Evolutionary conservation across 2,113 vertebrate species (phyloP), one percentile per base, ranked within the genome.

Genomic region (Nothoprocta perdicaria): DNA sequence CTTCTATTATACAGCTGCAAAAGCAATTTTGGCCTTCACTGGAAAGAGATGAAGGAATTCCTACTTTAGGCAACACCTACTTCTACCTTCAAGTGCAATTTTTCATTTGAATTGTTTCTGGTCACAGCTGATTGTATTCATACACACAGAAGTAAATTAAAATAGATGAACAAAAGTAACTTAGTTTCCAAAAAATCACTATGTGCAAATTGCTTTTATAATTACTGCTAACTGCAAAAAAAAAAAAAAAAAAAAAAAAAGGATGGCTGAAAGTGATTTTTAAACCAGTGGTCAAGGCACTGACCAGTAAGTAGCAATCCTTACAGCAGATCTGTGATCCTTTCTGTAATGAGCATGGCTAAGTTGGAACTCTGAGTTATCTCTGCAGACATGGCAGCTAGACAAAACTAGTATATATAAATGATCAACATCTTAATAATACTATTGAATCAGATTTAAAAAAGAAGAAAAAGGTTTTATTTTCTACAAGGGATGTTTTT

Each of bases 41-140:
- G 80, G 31, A 80, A 68, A 29, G 38, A 76, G 43, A 65, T 48
- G 66, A 62, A 81, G n/a, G 22, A 71, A 22, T 22, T 38, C 31
- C 41, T 92, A n/a, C 74, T 91, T 74, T 71, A 82, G 3, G 29
- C 23, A 91, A 66, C 31, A 91, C 9, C 31, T 80, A 55, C 33
- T 80, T 79, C 14, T 53, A 80, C 23, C 38, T 79, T 76, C 75
- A 87, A 73, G 45, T 41, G 67, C n/a, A 84, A 83, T 80, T 87
- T 92, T 92, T 92, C 38, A 80, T 83, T 73, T 80, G 45, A 80
- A 80, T 77, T 80, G 50, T 69, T 92, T 89, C 63, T 66, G 69
- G n/a, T 85, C 89, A 89, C 35, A 76, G 40, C 12, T 83, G 75
- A 89, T 60, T 76, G 50, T 62, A 85, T 69, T 73, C 41, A 58